A percentile compares a stretch with the other conserved stretches of the same genome.
Evolutionary conservation across 2,888 invertebrate species (phyloP).

Genomic region (Trichogramma dendrolimi): DNA sequence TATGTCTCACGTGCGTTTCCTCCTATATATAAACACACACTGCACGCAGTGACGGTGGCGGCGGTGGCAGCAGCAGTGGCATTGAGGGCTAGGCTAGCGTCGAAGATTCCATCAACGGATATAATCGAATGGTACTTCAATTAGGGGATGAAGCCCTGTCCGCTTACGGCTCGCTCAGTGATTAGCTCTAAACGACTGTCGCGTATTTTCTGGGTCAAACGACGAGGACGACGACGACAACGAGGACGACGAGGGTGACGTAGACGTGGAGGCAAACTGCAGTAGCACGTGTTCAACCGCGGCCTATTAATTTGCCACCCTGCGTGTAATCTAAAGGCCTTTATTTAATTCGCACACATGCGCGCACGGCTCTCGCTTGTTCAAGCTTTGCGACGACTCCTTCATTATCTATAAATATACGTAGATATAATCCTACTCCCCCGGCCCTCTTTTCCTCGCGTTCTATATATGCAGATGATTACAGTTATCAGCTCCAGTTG

Average conservation of each 20-base stretch:
- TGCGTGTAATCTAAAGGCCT: background rate
- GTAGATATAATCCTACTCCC: background rate
- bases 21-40: too few relatives aligned
- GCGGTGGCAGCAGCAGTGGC: background rate
- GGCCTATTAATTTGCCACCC: constrained; percentile 17
- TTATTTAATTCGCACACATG: background rate
- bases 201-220: background rate
- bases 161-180: constrained; percentile 35
- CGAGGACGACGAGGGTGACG: too few relatives aligned
- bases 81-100: constrained; percentile 30
- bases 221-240: too few relatives aligned
- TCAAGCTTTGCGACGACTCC: background rate
- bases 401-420: background rate
- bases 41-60: too few relatives aligned
- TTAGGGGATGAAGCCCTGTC: constrained; percentile 31
- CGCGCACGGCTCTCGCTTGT: background rate
- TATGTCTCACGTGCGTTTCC: too few relatives aligned
- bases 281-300: background rate
- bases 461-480: too few relatives aligned
- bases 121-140: constrained; percentile 48
- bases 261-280: too few relatives aligned
- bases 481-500: too few relatives aligned
- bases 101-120: constrained; percentile 42
- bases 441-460: background rate
- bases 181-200: constrained; percentile 36